phyloP scores from a whole-genome alignment of 2,888 invertebrate genomes.

The Platycnemis pennipes region DNA sequence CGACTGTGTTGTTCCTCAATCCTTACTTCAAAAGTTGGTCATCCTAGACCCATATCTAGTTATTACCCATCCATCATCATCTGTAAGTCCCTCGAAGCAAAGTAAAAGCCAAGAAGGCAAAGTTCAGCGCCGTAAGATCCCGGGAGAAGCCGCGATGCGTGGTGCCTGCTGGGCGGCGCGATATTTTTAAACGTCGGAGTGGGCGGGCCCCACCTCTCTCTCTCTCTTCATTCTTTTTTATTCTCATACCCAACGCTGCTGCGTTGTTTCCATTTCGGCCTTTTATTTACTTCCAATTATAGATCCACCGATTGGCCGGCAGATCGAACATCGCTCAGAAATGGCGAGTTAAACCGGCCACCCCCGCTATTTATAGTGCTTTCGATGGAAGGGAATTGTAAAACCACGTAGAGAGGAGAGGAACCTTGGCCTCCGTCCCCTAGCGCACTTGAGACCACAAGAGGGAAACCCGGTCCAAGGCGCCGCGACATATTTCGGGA shows the following conservation, averaged over 20 bases:
- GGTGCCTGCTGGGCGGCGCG: neutral
- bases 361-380: neutral
- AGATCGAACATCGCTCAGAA: conserved; percentile 17
- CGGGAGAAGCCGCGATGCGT: neutral
- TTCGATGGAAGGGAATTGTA: neutral
- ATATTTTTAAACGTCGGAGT: conserved; percentile 7
- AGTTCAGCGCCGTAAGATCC: neutral
- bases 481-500: neutral
- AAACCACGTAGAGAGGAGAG: neutral
- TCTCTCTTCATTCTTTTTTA: neutral
- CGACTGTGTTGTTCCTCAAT: too few species aligned
- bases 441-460: neutral
- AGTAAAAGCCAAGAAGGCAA: neutral
- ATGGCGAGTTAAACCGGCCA: neutral
- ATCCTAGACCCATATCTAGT: too few species aligned
- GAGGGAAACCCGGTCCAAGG: too few species aligned
- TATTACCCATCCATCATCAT: too few species aligned
- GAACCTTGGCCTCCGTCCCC: neutral
- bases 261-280: conserved; percentile 32
- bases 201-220: neutral
- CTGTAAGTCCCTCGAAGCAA: too few species aligned
- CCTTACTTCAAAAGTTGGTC: too few species aligned
- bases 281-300: conserved; percentile 26
- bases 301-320: neutral
- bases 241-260: neutral